These are phyloP conservation scores for Drosophila rufa DNA, from an alignment of 1,140 invertebrate species.

Conservation along the genomic window DNA sequence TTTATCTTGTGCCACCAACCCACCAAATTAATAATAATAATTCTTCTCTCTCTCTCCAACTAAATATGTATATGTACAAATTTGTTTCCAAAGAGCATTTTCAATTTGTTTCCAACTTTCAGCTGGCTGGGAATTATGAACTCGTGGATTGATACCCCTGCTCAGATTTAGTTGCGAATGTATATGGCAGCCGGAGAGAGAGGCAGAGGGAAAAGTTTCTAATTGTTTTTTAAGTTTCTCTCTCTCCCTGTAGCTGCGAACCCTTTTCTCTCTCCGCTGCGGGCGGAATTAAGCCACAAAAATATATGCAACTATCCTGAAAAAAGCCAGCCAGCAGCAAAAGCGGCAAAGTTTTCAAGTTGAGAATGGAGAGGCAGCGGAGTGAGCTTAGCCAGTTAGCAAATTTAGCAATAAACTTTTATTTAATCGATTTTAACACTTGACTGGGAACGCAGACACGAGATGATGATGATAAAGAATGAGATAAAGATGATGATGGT, in stretches of 20 bases:
- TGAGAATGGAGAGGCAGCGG: neutral
- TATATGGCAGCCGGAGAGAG: neutral
- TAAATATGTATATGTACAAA: neutral
- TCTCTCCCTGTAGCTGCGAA: too few relatives aligned
- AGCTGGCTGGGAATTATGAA: constrained; percentile 16
- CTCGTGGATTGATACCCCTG: constrained; percentile 14
- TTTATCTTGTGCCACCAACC: too few relatives aligned
- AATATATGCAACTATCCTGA: constrained; percentile 49
- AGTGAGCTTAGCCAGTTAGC: constrained; percentile 67
- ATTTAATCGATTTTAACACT: constrained; percentile 83
- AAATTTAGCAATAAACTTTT: constrained; percentile 82
- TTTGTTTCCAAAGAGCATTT: constrained; percentile 1
- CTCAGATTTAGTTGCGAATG: constrained; percentile 11
- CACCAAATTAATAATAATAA: neutral
- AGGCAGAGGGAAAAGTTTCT: constrained; percentile 30
- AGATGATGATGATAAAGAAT: constrained; percentile 9
- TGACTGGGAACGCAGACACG: constrained; percentile 56
- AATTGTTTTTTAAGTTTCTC: constrained; percentile 50
- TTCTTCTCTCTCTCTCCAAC: neutral
- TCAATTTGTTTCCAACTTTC: constrained; percentile 39
- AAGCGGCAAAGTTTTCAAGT: constrained; percentile 16
- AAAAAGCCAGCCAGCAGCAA: constrained; percentile 36
- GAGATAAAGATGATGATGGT: constrained; percentile 33
- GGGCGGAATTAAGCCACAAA: constrained; percentile 40
- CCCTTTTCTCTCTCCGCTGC: neutral